Evolutionary conservation across 2,888 invertebrate genomes (phyloP), one percentile per base, ranked within the genome.

Genomic region (Parnassius orleans): DNA sequence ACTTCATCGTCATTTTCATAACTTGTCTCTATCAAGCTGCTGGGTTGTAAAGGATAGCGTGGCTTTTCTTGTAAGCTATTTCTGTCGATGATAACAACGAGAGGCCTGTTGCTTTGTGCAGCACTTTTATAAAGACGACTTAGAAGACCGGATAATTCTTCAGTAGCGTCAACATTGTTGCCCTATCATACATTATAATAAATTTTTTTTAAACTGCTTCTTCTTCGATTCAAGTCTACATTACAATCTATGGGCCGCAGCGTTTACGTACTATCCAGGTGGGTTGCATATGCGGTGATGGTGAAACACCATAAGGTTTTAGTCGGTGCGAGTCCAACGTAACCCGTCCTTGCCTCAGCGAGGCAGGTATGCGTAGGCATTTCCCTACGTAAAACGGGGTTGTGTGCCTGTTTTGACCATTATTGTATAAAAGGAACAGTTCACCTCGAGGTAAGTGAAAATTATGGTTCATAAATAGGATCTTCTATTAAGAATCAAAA

Each of bases 11-110:
- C 60, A 24, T 41, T 53, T 54, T 63, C 63, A 44, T 55, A 46
- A 14, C 63, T 63, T 19, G 54, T 54, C 15, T 51, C 50, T 46
- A 63, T 14, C 12, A 63, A 51, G 46, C 51, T 41, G 19, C 24
- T 63, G 9, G 59, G 54, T 51, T 54, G 55, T 1, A 55, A 9
- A 41, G 54, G 63, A 50, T 54, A 42, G 2, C 46, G 54, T 19
- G 10, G 55, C 9, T 54, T 44, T 50, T 48, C 46, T 56, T 44
- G 48, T 14, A 46, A 19, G 5, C 14, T 46, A 24, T 14, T 59
- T 43, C 51, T 63, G 43, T 58, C 58, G n/a, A 63, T 50, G 12
- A 63, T 42, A n/a, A 63, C 53, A 10, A 63, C 54, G 7, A 63
- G 15, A 1, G 63, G 63, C 12, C 15, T 58, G 53, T 63, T 53